Conservation (phyloP, 2,797 vertebrate genomes). For the Hyperoplus immaculatus region DNA sequence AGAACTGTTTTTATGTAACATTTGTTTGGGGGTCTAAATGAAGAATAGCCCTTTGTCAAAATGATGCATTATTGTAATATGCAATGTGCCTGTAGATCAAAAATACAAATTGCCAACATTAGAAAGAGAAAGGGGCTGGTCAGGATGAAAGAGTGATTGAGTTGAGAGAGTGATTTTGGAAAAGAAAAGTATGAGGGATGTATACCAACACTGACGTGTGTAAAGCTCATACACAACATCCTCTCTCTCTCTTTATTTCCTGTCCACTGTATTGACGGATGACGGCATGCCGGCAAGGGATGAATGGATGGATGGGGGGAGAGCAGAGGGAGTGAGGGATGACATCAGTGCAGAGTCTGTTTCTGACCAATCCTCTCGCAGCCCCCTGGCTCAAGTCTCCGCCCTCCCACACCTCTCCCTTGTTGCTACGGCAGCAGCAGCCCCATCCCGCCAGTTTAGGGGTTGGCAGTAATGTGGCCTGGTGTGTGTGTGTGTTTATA, state of each 20-base stretch:
- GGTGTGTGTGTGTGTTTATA: slow-evolving; percentile 34
- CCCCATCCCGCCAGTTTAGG: slow-evolving; percentile 62
- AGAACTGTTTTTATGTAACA: not conserved
- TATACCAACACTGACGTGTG: slow-evolving; percentile 43
- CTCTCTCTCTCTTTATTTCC: not conserved
- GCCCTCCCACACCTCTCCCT: slow-evolving; percentile 74
- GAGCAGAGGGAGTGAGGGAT: slow-evolving; percentile 50
- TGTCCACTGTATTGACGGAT: slow-evolving; percentile 67
- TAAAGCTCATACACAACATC: slow-evolving; percentile 20
- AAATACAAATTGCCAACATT: not conserved
- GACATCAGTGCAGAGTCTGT: slow-evolving; percentile 69
- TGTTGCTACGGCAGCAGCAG: slow-evolving; percentile 80
- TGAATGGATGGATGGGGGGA: slow-evolving; percentile 60
- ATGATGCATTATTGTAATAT: not conserved
- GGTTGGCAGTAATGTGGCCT: slow-evolving; percentile 57
- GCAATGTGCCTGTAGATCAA: not conserved
- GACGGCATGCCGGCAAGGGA: slow-evolving; percentile 64
- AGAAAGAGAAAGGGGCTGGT: not conserved
- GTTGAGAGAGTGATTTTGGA: not conserved
- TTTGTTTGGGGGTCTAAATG: not conserved
- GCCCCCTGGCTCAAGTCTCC: slow-evolving; percentile 49
- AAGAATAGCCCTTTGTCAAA: not conserved
- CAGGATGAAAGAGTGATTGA: not conserved
- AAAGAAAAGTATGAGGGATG: slow-evolving; percentile 26
- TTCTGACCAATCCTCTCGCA: slow-evolving; percentile 66